Evolutionary conservation across 2,888 invertebrate genomes (phyloP), one percentile per base, ranked within the genome.

Genomic region (Neoitamus cyanurus): DNA sequence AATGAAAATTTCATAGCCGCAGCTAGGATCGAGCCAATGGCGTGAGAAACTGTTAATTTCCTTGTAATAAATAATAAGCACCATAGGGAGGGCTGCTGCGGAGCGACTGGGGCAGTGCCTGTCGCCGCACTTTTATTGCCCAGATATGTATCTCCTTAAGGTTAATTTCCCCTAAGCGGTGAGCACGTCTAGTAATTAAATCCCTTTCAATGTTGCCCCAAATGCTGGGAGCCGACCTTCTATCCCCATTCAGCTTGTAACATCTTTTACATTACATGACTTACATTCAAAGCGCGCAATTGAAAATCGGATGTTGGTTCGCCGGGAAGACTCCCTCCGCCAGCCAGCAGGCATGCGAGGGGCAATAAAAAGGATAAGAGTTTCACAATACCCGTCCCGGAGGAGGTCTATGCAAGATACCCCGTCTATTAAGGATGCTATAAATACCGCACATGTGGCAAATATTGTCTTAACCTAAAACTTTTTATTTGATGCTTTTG

Each of bases 381-480:
- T 69, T 30, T n/a, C 69, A 82, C 82, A 82, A 82, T 82, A 69
- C 82, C 69, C 82, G 36, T 82, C 82, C 36, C 11, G 37, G 25
- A 46, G 42, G 72, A 46, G 72, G 70, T 83, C 83, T 83, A 72
- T 83, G 72, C 83, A 72, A 83, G 70, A 73, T 83, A 75, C 69
- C 77, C 68, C 68, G 48, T 83, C 72, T 83, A 84, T 84, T 78
- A 77, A 84, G 70, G 68, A 84, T 72, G 58, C 70, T 70, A 84
- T 84, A 84, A 84, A 84, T 83, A 84, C 70, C 84, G 86, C 87
- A 88, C 88, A 88, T 87, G 86, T 88, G 88, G 88, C 85, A 87
- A 88, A 88, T 88, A 88, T 88, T 88, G 87, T 87, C 87, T 87
- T 88, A 88, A 88, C 88, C 88, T 86, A 87, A 87, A 86, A 86